A percentile compares a stretch with the other conserved stretches of the same genome.
These are phyloP conservation scores for Drosophila lini DNA, from an alignment of 1,140 invertebrate genomes.

Conservation along the genomic window DNA sequence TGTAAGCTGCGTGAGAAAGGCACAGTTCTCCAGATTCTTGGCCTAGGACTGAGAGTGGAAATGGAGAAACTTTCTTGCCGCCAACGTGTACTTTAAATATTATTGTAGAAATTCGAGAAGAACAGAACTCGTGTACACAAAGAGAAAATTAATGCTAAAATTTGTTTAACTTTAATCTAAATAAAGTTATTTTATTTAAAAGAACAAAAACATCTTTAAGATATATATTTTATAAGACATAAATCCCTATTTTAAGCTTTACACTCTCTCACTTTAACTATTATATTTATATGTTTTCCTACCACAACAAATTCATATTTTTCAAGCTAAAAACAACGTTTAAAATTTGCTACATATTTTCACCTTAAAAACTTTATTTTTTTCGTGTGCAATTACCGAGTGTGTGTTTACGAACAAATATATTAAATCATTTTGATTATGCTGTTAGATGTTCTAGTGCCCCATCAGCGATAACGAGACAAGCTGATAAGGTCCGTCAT, in stretches of 20 bases:
- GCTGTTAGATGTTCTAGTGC: conserved; percentile 68
- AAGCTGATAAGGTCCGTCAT: conserved; percentile 61
- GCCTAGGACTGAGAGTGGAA: conserved; percentile 30
- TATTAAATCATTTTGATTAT: conserved; percentile 76
- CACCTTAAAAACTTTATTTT: not conserved
- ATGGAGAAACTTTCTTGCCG: conserved; percentile 22
- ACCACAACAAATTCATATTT: not conserved
- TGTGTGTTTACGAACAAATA: conserved; percentile 69
- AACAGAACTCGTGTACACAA: conserved; percentile 23
- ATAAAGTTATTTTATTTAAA: no score
- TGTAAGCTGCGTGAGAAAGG: conserved; percentile 76
- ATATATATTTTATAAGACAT: no score
- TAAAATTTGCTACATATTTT: no score
- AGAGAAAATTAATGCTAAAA: conserved; percentile 1
- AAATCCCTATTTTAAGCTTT: no score
- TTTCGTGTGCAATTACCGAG: not conserved
- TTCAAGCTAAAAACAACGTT: not conserved
- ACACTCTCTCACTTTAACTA: accelerated
- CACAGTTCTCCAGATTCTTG: conserved; percentile 49
- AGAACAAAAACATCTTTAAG: no score
- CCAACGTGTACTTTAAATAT: conserved; percentile 37
- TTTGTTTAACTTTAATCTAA: no score
- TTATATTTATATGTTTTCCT: not conserved
- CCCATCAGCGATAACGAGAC: conserved; percentile 50
- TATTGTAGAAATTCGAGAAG: conserved; percentile 39